Percentiles rank a stretch among this genome's conserved stretches.
These are phyloP conservation scores for Galerucella calmariensis DNA, from an alignment of 2,888 invertebrate species.

Conservation along the genomic window DNA sequence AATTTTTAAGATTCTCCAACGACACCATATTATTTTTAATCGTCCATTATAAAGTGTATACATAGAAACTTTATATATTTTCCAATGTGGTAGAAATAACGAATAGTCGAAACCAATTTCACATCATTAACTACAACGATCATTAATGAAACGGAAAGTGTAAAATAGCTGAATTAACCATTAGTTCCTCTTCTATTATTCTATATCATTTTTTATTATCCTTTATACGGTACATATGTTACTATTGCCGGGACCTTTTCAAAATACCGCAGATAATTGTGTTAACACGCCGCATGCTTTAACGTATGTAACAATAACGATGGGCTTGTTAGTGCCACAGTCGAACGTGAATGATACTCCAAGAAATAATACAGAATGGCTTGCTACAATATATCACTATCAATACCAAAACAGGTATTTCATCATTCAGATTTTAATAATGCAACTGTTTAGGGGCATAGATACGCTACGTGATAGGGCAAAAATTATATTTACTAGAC, in stretches of 20 bases:
- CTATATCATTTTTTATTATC: slow-evolving; percentile 3
- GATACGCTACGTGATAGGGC: too few relatives aligned
- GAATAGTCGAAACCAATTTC: neutral
- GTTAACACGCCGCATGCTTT: slow-evolving; percentile 17
- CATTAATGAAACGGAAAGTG: slow-evolving; percentile 14
- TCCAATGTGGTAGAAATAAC: too few relatives aligned
- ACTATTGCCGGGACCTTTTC: slow-evolving; percentile 11
- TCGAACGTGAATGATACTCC: slow-evolving; percentile 5
- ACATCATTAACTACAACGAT: slow-evolving; percentile 13
- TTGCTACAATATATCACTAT: slow-evolving; percentile 15
- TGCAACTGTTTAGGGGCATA: too few relatives aligned
- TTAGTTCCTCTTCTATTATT: slow-evolving; percentile 29
- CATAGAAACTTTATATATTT: too few relatives aligned
- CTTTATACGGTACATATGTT: slow-evolving; percentile 2
- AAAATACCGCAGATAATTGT: slow-evolving; percentile 19
- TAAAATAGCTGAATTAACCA: slow-evolving; percentile 23
- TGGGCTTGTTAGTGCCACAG: slow-evolving; percentile 15
- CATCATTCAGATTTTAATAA: neutral
- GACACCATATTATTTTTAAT: too few relatives aligned
- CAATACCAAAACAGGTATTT: neutral
- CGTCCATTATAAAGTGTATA: too few relatives aligned
- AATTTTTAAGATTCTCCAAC: too few relatives aligned
- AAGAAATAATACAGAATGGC: neutral
- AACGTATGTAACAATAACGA: slow-evolving; percentile 14
- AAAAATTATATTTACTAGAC: too few relatives aligned